Conservation (phyloP, 2,113 vertebrate species). For the Istiophorus platypterus region DNA sequence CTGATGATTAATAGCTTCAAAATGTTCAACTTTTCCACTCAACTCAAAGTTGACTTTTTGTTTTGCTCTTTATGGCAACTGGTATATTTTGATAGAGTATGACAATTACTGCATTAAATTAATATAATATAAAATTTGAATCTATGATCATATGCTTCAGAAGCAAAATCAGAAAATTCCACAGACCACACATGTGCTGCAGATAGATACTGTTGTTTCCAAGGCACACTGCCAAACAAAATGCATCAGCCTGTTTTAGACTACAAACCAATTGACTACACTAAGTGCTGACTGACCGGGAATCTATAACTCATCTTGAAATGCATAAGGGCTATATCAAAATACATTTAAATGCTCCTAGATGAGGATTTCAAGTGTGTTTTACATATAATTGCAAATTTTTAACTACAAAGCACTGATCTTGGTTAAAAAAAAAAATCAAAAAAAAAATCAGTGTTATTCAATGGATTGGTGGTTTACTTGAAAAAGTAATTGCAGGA, state of each 20-base stretch:
- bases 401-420: not conserved
- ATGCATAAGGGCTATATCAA: not conserved
- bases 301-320: not conserved
- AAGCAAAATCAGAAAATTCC: conserved; percentile 4
- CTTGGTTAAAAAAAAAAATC: not conserved
- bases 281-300: not conserved
- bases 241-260: not conserved
- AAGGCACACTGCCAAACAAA: not conserved
- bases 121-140: no score
- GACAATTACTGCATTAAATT: no score
- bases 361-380: not conserved
- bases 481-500: not conserved
- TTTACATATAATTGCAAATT: not conserved
- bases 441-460: not conserved
- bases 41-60: no score
- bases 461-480: not conserved
- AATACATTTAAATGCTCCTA: not conserved
- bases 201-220: not conserved
- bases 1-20: not conserved
- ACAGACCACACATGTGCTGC: not conserved
- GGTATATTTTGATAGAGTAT: not conserved
- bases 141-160: not conserved
- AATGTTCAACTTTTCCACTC: no score
- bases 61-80: no score
- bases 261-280: not conserved